phyloP scores from a whole-genome alignment of 2,888 invertebrate genomes.

The Ophion slaviceki region DNA sequence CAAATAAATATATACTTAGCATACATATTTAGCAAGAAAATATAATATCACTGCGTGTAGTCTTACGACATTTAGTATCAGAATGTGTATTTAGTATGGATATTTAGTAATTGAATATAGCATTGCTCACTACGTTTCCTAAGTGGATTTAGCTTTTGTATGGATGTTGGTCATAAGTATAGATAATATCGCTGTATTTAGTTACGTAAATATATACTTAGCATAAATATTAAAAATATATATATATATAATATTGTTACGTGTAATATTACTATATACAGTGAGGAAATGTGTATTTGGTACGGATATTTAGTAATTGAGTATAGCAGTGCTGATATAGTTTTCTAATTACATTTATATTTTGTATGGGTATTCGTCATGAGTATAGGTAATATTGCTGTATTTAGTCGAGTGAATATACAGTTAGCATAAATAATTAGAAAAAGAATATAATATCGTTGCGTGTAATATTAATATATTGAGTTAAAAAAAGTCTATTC shows the following conservation, averaged over 20 bases:
- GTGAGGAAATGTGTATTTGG: background rate
- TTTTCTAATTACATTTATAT: background rate
- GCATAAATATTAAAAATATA: no score
- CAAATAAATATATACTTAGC: background rate
- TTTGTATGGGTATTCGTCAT: background rate
- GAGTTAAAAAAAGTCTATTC: no score
- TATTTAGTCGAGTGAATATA: background rate
- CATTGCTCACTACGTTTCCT: no score
- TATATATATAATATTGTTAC: no score
- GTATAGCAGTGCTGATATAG: background rate
- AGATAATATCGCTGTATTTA: background rate
- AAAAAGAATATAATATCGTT: background rate
- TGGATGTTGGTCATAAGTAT: background rate
- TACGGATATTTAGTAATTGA: background rate
- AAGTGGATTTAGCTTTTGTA: background rate
- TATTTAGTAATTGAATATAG: no score
- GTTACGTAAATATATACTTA: background rate
- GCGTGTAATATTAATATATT: no score
- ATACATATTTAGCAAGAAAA: no score
- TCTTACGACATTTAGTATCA: no score
- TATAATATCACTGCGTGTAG: background rate
- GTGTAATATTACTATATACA: no score
- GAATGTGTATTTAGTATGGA: no score
- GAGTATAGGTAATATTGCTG: background rate
- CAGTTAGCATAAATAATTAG: background rate